Evolutionary conservation across 2,797 vertebrate genomes (phyloP).

Genomic region (Orestias chungarensis): DNA sequence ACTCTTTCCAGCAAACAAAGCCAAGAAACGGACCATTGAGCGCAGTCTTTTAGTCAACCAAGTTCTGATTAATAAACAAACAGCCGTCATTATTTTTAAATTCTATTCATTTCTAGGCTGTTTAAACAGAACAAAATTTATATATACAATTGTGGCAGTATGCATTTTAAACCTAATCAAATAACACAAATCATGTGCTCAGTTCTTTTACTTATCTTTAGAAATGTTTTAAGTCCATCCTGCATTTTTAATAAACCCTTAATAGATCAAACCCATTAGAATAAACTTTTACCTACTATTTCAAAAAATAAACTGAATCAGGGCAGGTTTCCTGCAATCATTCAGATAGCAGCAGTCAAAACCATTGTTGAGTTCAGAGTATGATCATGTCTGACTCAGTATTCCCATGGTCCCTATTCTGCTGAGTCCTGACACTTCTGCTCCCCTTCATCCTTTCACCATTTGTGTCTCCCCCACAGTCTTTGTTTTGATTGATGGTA

Average conservation of each 20-base stretch:
- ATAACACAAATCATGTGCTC: not conserved
- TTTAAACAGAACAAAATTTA: not conserved
- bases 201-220: conserved; percentile 10
- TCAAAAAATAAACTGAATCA: conserved; percentile 36
- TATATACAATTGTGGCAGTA: not conserved
- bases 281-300: conserved; percentile 24
- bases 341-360: not conserved
- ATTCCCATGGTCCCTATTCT: conserved; percentile 62
- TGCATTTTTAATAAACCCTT: not conserved
- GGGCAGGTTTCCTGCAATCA: conserved; percentile 8
- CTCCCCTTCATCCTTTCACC: conserved; percentile 34
- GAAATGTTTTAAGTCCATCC: conserved; percentile 35
- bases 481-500: conserved; percentile 52
- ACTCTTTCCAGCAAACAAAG: conserved; percentile 73
- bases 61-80: conserved; percentile 59
- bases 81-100: conserved; percentile 28
- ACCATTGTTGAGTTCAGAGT: conserved; percentile 6
- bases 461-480: conserved; percentile 1
- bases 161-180: not conserved
- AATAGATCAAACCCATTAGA: not conserved
- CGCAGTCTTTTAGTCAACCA: conserved; percentile 51
- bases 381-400: conserved; percentile 48
- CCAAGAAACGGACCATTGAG: conserved; percentile 61
- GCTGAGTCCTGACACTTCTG: conserved; percentile 61
- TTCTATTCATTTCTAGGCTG: not conserved